A percentile compares a stretch with the other conserved stretches of the same genome.
These are phyloP conservation scores for Blastobasis adustella DNA, from an alignment of 2,888 invertebrate species.

Conservation along the genomic window DNA sequence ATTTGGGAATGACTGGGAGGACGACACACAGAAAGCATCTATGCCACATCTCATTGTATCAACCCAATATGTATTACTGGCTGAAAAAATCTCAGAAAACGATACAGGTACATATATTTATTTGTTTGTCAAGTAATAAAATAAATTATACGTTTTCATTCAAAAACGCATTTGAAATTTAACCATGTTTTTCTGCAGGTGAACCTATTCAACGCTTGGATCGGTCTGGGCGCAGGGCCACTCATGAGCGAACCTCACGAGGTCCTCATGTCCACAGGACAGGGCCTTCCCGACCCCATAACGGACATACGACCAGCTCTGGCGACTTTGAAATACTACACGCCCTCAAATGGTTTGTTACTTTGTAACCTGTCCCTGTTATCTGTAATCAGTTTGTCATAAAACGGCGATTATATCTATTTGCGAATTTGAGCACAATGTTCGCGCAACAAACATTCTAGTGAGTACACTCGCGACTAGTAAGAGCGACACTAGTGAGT, in stretches of 20 bases:
- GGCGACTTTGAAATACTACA: constrained; percentile 35
- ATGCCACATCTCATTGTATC: constrained; percentile 40
- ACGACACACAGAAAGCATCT: constrained; percentile 28
- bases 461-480: no score
- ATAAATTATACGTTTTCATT: neutral
- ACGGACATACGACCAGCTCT: constrained; percentile 58
- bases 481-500: no score
- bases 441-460: no score
- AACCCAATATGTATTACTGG: constrained; percentile 61
- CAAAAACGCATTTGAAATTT: neutral
- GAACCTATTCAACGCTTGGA: constrained; percentile 46
- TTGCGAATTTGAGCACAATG: no score
- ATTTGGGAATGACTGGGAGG: constrained; percentile 8
- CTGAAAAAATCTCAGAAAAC: constrained; percentile 33
- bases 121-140: no score
- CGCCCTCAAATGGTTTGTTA: constrained; percentile 23
- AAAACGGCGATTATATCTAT: no score
- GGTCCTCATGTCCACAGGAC: constrained; percentile 35
- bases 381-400: neutral
- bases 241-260: constrained; percentile 19
- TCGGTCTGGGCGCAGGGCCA: constrained; percentile 30
- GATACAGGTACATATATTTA: constrained; percentile 34
- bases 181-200: constrained; percentile 23
- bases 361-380: neutral
- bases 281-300: constrained; percentile 42